A percentile compares a stretch with the other conserved stretches of the same genome.
Conservation (phyloP, 1,140 invertebrate species). For the Drosophila eugracilis region DNA sequence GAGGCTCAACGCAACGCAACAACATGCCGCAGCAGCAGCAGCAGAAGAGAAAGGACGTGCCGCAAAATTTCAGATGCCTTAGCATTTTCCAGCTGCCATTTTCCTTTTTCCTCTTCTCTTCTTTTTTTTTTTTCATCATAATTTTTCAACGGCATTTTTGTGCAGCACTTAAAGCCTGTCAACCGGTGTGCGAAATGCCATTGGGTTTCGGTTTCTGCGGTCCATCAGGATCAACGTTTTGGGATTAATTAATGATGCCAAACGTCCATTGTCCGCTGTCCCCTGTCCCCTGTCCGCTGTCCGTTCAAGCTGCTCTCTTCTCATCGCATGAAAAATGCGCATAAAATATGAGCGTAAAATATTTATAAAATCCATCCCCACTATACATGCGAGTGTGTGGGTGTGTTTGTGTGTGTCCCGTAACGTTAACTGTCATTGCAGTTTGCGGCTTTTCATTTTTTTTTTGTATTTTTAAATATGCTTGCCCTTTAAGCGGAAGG, state of each 20-base stretch:
- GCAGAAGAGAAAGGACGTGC: constrained; percentile 14
- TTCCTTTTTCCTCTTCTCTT: neutral
- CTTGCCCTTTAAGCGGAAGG: constrained; percentile 47
- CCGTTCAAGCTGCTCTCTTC: constrained; percentile 40
- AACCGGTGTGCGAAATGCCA: neutral
- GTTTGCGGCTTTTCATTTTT: constrained; percentile 40
- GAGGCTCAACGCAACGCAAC: constrained; percentile 70
- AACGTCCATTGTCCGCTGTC: constrained; percentile 11
- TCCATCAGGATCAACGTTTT: constrained; percentile 50
- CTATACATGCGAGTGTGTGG: constrained; percentile 48
- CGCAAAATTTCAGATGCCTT: neutral
- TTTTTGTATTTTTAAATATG: constrained; percentile 51
- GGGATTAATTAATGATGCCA: constrained; percentile 60
- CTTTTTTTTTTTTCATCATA: neutral
- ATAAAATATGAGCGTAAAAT: constrained; percentile 59
- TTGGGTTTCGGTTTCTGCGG: constrained; percentile 7
- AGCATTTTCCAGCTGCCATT: neutral
- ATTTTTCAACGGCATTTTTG: constrained; percentile 1
- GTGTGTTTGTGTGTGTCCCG: no score
- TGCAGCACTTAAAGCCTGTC: constrained; percentile 12
- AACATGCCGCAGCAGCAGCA: constrained; percentile 56
- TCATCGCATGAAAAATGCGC: constrained; percentile 53
- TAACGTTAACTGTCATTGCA: constrained; percentile 58
- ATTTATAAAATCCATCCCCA: constrained; percentile 58
- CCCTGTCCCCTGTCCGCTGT: neutral